Evolutionary conservation across 2,113 vertebrate genomes (phyloP).

Genomic region (Etheostoma cragini): DNA sequence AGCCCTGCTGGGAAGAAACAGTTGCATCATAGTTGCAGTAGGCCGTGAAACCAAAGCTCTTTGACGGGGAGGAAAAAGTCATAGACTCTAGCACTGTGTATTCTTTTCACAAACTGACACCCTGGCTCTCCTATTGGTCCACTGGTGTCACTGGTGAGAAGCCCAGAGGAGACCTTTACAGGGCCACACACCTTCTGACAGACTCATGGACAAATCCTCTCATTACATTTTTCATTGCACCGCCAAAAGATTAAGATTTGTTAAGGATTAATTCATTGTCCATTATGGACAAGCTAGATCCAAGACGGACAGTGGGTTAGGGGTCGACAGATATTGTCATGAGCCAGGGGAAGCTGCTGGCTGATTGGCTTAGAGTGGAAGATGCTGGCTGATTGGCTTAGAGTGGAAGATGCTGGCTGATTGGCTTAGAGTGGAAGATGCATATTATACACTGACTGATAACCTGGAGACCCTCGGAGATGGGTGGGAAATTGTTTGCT

Average conservation of each 20-base stretch:
- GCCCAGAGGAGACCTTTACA: not conserved
- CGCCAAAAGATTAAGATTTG: not conserved
- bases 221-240: not conserved
- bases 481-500: not conserved
- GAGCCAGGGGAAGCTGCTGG: not conserved
- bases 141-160: not conserved
- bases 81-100: not conserved
- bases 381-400: no score
- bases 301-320: not conserved
- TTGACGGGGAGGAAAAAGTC: not conserved
- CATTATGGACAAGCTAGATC: not conserved
- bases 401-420: slow-evolving; percentile 2
- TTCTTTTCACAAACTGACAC: not conserved
- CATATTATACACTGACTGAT: slow-evolving; percentile 13
- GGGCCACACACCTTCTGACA: not conserved
- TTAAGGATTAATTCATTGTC: slow-evolving; percentile 8
- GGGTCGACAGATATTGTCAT: not conserved
- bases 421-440: not conserved
- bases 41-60: not conserved
- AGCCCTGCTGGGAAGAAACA: not conserved
- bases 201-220: not conserved
- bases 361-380: not conserved
- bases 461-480: not conserved
- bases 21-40: not conserved
- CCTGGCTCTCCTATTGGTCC: not conserved